Evolutionary conservation across 23 tunicate genomes (phyloP).

Genomic region (Phallusia fumigata): DNA sequence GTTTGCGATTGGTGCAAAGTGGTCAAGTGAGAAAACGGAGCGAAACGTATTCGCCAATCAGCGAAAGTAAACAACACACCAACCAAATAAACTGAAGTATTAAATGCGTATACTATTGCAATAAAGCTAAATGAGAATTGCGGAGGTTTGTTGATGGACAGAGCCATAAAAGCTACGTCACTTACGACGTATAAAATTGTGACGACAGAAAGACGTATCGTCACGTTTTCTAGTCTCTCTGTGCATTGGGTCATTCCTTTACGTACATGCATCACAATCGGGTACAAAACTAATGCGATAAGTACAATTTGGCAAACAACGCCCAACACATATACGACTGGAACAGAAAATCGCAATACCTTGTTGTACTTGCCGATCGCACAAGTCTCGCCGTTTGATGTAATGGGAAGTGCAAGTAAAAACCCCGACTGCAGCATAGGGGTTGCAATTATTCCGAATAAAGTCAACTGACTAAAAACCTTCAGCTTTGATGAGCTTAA

Average conservation of each 20-base stretch:
- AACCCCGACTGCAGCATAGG: constrained; percentile 4
- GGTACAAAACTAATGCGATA: neutral
- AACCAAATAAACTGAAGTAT: neutral
- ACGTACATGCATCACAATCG: neutral
- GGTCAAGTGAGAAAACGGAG: neutral
- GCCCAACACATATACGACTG: neutral
- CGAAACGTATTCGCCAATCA: neutral
- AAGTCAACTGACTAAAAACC: neutral
- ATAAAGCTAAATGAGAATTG: constrained; percentile 1
- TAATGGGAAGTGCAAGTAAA: neutral
- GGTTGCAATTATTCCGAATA: neutral
- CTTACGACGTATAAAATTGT: neutral
- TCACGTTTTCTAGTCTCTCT: neutral
- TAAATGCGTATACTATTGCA: neutral
- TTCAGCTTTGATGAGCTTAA: neutral
- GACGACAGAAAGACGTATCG: neutral
- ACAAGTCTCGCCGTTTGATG: neutral
- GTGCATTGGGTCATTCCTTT: neutral
- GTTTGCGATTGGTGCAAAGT: neutral
- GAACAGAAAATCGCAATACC: neutral
- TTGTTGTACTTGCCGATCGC: neutral
- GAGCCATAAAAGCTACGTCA: neutral
- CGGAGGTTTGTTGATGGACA: neutral
- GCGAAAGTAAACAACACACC: constrained; percentile 5
- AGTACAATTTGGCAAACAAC: neutral